phyloP scores from a whole-genome alignment of 2,888 invertebrate genomes.

The Eurytoma californica region DNA sequence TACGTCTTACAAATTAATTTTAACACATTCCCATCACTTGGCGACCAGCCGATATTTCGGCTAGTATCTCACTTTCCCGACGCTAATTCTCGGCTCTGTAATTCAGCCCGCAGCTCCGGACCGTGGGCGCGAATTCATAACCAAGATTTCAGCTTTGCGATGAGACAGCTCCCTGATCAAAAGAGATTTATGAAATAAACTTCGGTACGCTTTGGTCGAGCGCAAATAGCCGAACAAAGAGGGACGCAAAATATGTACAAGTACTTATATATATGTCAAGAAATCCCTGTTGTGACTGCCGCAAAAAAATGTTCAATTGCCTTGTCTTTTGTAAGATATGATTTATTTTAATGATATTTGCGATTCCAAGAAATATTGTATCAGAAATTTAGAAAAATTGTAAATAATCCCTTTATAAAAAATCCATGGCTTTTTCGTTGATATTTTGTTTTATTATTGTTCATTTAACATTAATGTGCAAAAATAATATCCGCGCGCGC shows the following conservation, averaged over 20 bases:
- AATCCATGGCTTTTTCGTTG: too few relatives aligned
- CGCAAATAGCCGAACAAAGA: slow-evolving; percentile 8
- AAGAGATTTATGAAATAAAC: slow-evolving; percentile 50
- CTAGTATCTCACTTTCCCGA: slow-evolving; percentile 44
- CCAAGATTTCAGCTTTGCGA: slow-evolving; percentile 32
- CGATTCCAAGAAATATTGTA: not conserved
- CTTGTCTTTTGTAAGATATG: not conserved
- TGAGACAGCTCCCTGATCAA: slow-evolving; percentile 45
- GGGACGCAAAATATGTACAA: not conserved
- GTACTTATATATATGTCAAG: not conserved
- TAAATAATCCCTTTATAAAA: too few relatives aligned
- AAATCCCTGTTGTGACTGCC: not conserved
- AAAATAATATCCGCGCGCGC: too few relatives aligned
- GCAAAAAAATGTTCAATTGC: too few relatives aligned
- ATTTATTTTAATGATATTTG: not conserved
- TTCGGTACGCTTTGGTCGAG: not conserved
- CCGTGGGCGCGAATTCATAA: slow-evolving; percentile 42
- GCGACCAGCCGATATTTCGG: slow-evolving; percentile 52
- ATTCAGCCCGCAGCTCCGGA: slow-evolving; percentile 55
- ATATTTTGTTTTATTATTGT: too few relatives aligned
- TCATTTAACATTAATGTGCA: too few relatives aligned
- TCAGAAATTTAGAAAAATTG: too few relatives aligned
- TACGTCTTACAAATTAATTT: slow-evolving; percentile 64
- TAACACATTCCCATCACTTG: slow-evolving; percentile 67
- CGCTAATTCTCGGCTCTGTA: slow-evolving; percentile 68